A percentile compares a stretch with the other conserved stretches of the same genome.
Evolutionary conservation across 2,888 invertebrate genomes (phyloP).

Genomic region (Drosophila affinis): DNA sequence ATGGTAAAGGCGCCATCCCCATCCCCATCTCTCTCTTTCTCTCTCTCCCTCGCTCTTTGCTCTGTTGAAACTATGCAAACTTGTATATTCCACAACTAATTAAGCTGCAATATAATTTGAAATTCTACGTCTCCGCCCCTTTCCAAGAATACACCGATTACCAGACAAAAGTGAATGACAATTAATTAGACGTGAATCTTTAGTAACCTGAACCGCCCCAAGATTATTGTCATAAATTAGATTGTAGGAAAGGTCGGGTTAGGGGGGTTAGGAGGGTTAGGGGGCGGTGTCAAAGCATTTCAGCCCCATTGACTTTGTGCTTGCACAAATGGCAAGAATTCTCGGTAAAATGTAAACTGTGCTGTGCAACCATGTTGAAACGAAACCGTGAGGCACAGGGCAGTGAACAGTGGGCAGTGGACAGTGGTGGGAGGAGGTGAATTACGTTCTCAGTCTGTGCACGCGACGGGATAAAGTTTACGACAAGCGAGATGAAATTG

Average conservation of each 20-base stretch:
- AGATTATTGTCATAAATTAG: slow-evolving; percentile 51
- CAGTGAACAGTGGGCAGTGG: too few relatives aligned
- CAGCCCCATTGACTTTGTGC: slow-evolving; percentile 40
- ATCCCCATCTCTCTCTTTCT: neutral
- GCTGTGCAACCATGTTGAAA: slow-evolving; percentile 45
- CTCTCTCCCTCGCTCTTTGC: neutral
- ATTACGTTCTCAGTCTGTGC: neutral
- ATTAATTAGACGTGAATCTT: slow-evolving; percentile 53
- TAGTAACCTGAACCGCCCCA: slow-evolving; percentile 37
- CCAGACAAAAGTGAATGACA: slow-evolving; percentile 26
- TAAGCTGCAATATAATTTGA: slow-evolving; percentile 49
- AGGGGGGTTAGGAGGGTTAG: too few relatives aligned
- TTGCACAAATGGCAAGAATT: slow-evolving; percentile 1
- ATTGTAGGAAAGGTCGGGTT: slow-evolving; percentile 5
- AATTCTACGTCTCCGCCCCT: slow-evolving; percentile 12
- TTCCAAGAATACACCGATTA: neutral
- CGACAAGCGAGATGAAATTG: slow-evolving; percentile 29
- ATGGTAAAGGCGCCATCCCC: too few relatives aligned
- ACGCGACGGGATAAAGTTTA: slow-evolving; percentile 22
- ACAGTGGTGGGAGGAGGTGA: neutral
- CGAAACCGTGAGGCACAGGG: neutral
- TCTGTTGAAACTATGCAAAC: slow-evolving; percentile 40
- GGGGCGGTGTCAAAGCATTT: slow-evolving; percentile 3
- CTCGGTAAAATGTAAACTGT: slow-evolving; percentile 18
- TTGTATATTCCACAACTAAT: slow-evolving; percentile 55